Conservation (phyloP, 2,113 vertebrate species). For the Coptodon rendalli region DNA sequence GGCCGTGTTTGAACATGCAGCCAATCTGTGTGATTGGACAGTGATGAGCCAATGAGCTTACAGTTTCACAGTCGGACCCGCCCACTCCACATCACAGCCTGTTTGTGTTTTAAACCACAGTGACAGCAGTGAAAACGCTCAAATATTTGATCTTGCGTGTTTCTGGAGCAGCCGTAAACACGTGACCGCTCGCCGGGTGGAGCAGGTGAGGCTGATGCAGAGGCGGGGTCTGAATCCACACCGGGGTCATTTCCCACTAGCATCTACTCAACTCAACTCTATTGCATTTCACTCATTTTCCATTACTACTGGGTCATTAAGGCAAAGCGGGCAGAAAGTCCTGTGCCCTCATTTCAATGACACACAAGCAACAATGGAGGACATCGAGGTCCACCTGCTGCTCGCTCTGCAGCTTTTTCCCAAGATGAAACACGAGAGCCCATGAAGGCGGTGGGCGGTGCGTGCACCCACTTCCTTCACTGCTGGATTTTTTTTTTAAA, state of each 20-base stretch:
- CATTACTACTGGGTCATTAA: not conserved
- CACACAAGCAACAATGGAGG: not conserved
- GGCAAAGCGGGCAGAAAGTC: not conserved
- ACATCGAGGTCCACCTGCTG: not conserved
- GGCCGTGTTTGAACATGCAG: not conserved
- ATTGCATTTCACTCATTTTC: not conserved
- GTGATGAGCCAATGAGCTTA: not conserved
- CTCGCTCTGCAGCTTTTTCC: not conserved
- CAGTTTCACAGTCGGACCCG: not conserved
- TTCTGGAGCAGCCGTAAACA: not conserved
- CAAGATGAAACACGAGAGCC: not conserved
- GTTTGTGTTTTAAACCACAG: not conserved
- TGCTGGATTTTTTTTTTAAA: not conserved
- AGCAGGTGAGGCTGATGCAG: not conserved
- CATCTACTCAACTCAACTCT: not conserved
- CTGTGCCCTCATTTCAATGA: fast-evolving
- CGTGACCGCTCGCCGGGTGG: not conserved
- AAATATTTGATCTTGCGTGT: not conserved
- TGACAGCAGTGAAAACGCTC: not conserved
- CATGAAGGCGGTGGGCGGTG: fast-evolving
- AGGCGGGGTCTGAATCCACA: not conserved
- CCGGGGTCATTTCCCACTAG: not conserved
- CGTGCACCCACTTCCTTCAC: not conserved
- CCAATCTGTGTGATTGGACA: not conserved
- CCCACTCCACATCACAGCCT: not conserved